Base-by-base conservation (phyloP, 2,113 vertebrate genomes). In the Chaetops frenatus region DNA sequence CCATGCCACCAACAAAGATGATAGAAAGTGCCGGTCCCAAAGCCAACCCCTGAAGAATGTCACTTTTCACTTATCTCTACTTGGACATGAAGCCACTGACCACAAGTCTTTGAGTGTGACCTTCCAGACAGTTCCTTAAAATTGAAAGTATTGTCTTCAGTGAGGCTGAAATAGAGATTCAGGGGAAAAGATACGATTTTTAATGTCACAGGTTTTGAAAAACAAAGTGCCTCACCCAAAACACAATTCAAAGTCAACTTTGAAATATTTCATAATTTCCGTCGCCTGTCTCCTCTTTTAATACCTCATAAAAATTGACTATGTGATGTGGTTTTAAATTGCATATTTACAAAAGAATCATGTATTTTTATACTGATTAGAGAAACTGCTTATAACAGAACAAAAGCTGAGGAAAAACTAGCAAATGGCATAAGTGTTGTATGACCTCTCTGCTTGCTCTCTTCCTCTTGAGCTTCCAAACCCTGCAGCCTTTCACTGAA, bases 21-120 rank as follows among this genome's bases (percentile, higher is more conserved):
- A 50, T 6, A 19, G 24, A 62, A 61, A 50, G 17, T 5, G 5
- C 17, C 0, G 0, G 17, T 57, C 48, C 28, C 33, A 64, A 50
- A 70, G n/a, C 27, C 6, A 8, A 7, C 9, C 8, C 8, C 3
- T 2, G 3, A 81, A 4, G 31, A 48, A 33, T 4, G 7, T 21
- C 5, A 9, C 10, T 44, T 67, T n/a, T 61, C 22, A 25, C 5
- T 56, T 31, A 8, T 16, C 28, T 76, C 17, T 17, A 14, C 48
- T 38, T 29, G 13, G 28, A 57, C 33, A 38, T 50, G 17, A 54
- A 69, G 17, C 23, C 27, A 56, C 10, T 76, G 33, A 56, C 33
- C 2, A 8, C 10, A 51, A 80, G 20, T 40, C 36, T 76, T 76
- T 31, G 8, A 70, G 21, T 13, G 4, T 7, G 5, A 48, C 14